Evolutionary conservation across 2,113 vertebrate species (phyloP).

Genomic region (Tinamus guttatus): DNA sequence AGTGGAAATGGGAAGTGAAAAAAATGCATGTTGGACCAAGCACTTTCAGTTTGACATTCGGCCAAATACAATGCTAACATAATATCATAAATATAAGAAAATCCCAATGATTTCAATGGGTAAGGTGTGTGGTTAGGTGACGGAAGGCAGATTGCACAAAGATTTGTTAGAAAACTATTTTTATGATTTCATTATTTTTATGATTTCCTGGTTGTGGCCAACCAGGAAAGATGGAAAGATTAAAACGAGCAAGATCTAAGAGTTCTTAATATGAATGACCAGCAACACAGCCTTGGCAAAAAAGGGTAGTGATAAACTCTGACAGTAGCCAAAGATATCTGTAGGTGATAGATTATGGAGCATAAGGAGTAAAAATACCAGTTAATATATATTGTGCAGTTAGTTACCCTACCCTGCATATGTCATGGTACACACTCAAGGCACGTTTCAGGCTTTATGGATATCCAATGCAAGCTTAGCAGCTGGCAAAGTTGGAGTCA

Average conservation of each 20-base stretch:
- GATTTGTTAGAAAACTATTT: neutral
- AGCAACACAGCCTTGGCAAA: neutral
- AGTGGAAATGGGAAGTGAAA: neutral
- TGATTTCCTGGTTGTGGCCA: too few relatives aligned
- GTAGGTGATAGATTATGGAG: neutral
- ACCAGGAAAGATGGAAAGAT: neutral
- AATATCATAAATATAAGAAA: neutral
- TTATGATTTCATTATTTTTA: too few relatives aligned
- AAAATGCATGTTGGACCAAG: neutral
- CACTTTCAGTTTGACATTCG: neutral
- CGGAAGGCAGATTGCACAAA: neutral
- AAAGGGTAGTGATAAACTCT: rapidly evolving
- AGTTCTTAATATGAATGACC: neutral
- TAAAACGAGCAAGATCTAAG: neutral
- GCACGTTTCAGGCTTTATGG: neutral
- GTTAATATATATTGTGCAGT: neutral
- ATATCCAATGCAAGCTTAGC: neutral
- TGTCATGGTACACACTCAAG: neutral
- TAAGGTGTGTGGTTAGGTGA: neutral
- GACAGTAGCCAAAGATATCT: neutral
- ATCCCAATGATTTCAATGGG: neutral
- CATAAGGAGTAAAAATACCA: neutral
- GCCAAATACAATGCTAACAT: neutral
- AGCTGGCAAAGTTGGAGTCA: neutral
- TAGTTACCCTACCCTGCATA: neutral